Evolutionary conservation across 2,888 invertebrate species (phyloP).

Genomic region (Smittia aterrima): DNA sequence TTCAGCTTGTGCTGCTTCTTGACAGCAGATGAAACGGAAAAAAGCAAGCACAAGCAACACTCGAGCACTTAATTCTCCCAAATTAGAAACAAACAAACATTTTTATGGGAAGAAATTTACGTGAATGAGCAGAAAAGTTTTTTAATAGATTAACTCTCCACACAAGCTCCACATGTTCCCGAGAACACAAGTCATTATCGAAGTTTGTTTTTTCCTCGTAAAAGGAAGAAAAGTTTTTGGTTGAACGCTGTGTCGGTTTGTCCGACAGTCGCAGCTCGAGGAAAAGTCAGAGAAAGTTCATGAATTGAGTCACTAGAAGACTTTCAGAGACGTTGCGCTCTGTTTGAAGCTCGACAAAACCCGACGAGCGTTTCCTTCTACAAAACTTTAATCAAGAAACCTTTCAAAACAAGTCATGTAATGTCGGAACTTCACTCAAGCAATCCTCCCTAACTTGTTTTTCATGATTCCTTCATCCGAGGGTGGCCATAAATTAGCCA

Average conservation of each 20-base stretch:
- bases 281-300: too few relatives aligned
- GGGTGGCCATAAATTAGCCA: slow-evolving; percentile 36
- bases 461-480: not conserved
- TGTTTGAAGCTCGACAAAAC: too few relatives aligned
- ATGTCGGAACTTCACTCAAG: not conserved
- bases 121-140: slow-evolving; percentile 29
- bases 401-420: too few relatives aligned
- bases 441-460: not conserved
- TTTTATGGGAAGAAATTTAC: slow-evolving; percentile 32
- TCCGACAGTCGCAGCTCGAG: too few relatives aligned
- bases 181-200: slow-evolving; percentile 14
- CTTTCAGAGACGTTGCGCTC: too few relatives aligned
- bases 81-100: slow-evolving; percentile 31
- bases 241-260: too few relatives aligned
- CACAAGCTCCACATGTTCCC: not conserved
- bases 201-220: not conserved
- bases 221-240: too few relatives aligned
- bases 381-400: too few relatives aligned
- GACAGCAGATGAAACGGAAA: not conserved
- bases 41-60: not conserved
- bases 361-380: too few relatives aligned
- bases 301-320: too few relatives aligned
- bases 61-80: slow-evolving; percentile 26
- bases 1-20: not conserved
- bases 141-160: slow-evolving; percentile 24